Evolutionary conservation across 2,888 invertebrate genomes (phyloP), one percentile per base, ranked within the genome.

Genomic region (Apamea sordens): DNA sequence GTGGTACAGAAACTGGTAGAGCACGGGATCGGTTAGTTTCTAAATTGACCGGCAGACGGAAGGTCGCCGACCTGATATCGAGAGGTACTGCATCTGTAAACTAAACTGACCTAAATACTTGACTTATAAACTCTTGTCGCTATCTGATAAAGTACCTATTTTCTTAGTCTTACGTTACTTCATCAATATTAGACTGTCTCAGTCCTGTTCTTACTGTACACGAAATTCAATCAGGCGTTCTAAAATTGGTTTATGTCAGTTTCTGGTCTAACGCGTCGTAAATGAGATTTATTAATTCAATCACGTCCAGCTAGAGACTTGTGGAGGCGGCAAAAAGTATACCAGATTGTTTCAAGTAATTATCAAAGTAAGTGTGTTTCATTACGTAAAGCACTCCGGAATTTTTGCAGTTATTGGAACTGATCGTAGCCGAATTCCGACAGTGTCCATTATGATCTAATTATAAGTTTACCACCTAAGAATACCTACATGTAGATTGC

Each of bases 21-120:
- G 92, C 91, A 93, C 94, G 89, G 91, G 92, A 93, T 93, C 91
- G 90, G 91, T 91, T 91, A 92, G 93, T 94, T 95, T 94, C 94
- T 94, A 93, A 92, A 93, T 92, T 92, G 93, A 90, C 93, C 93
- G 91, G 86, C 91, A 88, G 88, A 90, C 89, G 90, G 89, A 90
- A 92, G 94, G 93, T 92, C 90, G 78, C 80, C 88, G 92, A 92
- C 89, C 91, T 87, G 88, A 89, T 90, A 90, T 84, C 79, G 82
- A 83, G 59, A 78, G 74, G 74, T 75, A 80, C 83, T 81, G 71
- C 79, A 88, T 84, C 80, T 80, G 77, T 79, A 75, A 86, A 86
- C 87, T 78, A 68, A 84, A 75, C 79, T 85, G 86, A 83, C 90
- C 90, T 69, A 85, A 82, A 90, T 90, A 83, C 64, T 73, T 72